Conservation (phyloP, 1,140 invertebrate genomes). For the Hylaeus anthracinus region DNA sequence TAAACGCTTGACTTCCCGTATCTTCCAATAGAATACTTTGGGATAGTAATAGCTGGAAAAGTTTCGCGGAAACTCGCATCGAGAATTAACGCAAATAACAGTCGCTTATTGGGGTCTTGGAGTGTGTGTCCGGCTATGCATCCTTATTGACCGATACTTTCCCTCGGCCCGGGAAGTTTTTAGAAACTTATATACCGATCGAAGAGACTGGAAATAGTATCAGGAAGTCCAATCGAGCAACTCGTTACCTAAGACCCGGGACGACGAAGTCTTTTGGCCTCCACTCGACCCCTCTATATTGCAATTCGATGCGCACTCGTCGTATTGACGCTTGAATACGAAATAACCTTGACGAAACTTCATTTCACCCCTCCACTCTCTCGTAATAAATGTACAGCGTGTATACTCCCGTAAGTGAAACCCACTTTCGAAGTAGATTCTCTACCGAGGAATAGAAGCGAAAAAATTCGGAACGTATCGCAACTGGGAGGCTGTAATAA, state of each 20-base stretch:
- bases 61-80: constrained; percentile 33
- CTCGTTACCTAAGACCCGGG: constrained; percentile 60
- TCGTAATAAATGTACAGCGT: constrained; percentile 4
- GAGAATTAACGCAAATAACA: constrained; percentile 68
- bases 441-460: too few species aligned
- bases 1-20: constrained; percentile 5
- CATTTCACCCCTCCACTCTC: not conserved
- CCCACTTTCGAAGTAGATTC: too few species aligned
- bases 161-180: constrained; percentile 49
- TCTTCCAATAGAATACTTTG: not conserved
- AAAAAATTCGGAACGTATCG: not conserved
- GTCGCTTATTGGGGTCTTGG: constrained; percentile 63
- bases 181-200: constrained; percentile 53
- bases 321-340: constrained; percentile 49
- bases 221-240: constrained; percentile 63
- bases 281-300: constrained; percentile 52
- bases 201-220: constrained; percentile 59
- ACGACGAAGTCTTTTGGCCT: constrained; percentile 37
- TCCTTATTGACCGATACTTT: constrained; percentile 66
- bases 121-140: constrained; percentile 51
- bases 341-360: constrained; percentile 17
- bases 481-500: too few species aligned
- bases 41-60: constrained; percentile 41
- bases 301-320: constrained; percentile 44
- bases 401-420: too few species aligned